A percentile compares a stretch with the other conserved stretches of the same genome.
These are phyloP conservation scores for Saxicola maurus DNA, from an alignment of 2,797 vertebrate genomes.

Conservation along the genomic window DNA sequence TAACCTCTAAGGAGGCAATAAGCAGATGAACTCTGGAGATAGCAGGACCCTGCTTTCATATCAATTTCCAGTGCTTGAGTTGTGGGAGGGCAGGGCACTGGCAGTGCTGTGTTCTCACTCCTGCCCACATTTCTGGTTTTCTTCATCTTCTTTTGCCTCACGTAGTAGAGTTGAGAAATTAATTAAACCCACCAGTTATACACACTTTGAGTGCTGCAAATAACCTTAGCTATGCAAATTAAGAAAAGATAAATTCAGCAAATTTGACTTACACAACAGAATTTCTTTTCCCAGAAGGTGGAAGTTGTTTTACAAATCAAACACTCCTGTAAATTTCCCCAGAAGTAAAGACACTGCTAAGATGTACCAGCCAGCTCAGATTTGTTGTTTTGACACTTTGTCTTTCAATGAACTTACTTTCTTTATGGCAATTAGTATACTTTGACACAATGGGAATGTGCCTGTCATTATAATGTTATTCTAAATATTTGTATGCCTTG, in stretches of 20 bases:
- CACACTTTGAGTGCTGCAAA: conserved; percentile 8
- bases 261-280: conserved; percentile 3
- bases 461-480: background rate
- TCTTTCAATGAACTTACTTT: background rate
- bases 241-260: conserved; percentile 30
- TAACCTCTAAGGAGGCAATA: conserved; percentile 38
- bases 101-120: background rate
- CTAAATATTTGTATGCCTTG: background rate
- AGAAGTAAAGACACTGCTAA: background rate
- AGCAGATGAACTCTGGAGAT: conserved; percentile 52
- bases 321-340: background rate
- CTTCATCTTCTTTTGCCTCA: conserved; percentile 36
- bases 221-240: conserved; percentile 40
- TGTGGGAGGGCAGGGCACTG: conserved; percentile 5
- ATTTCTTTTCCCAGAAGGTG: background rate
- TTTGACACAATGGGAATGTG: background rate
- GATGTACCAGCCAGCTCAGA: background rate
- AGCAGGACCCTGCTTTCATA: conserved; percentile 2
- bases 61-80: background rate
- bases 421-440: background rate
- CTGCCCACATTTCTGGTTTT: background rate
- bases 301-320: conserved; percentile 19
- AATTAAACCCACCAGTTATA: conserved; percentile 43
- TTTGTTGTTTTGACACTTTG: background rate
- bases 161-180: conserved; percentile 35